Conservation (phyloP, 2,797 vertebrate genomes). For the Synaphobranchus kaupii region DNA sequence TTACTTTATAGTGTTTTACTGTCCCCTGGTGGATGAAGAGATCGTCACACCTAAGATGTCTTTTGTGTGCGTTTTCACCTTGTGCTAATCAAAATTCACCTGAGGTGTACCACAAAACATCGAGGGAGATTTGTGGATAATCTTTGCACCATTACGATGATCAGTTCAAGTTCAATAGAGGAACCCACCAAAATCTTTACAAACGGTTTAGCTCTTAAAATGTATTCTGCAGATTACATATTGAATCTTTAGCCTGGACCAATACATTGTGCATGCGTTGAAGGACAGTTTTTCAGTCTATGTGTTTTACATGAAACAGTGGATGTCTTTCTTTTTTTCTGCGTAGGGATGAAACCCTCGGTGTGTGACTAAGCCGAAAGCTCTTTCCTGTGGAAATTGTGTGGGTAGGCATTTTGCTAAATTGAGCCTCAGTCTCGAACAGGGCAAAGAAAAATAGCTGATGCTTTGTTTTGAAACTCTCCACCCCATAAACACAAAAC, state of each 20-base stretch:
- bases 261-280: neutral
- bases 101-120: neutral
- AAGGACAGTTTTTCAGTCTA: neutral
- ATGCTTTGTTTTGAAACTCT: conserved; percentile 3
- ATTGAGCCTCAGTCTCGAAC: neutral
- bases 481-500: neutral
- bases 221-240: neutral
- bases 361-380: neutral
- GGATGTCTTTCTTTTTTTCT: neutral
- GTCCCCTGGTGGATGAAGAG: conserved; percentile 63
- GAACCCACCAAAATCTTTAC: neutral
- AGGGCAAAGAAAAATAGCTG: neutral
- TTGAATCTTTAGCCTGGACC: neutral
- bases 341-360: neutral
- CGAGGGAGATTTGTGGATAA: neutral
- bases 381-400: neutral
- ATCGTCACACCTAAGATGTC: neutral
- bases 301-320: neutral
- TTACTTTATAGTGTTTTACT: conserved; percentile 51
- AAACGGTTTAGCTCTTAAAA: neutral
- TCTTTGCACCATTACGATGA: neutral
- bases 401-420: neutral
- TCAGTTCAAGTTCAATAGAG: neutral
- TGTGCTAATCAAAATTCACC: neutral
- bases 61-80: too few species aligned